These are phyloP conservation scores for Diachasma alloeum DNA, from an alignment of 1,140 invertebrate species.

Conservation along the genomic window DNA sequence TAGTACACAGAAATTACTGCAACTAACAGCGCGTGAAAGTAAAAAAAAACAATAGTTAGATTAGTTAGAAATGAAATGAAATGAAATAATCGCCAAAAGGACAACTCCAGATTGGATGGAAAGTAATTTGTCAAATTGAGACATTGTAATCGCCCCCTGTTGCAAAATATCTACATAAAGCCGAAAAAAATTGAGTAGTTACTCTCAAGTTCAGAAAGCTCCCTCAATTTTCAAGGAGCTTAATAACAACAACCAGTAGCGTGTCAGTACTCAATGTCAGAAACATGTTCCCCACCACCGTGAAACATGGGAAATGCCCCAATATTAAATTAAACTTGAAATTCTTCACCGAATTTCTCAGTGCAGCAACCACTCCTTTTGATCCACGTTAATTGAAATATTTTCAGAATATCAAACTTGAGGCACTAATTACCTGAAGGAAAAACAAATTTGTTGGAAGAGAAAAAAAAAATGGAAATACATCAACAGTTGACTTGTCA, in stretches of 20 bases:
- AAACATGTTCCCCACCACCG: background rate
- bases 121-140: no score
- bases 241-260: background rate
- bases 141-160: no score
- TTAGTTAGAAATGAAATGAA: slow-evolving; percentile 8
- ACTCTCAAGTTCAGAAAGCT: no score
- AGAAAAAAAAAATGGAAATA: no score
- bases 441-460: background rate
- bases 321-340: background rate
- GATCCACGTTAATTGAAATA: background rate
- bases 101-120: no score
- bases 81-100: background rate
- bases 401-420: background rate
- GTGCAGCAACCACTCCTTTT: background rate
- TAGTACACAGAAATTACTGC: background rate
- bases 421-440: background rate
- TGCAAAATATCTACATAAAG: no score
- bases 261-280: background rate
- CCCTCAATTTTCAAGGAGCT: background rate
- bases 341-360: background rate
- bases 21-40: slow-evolving; percentile 9
- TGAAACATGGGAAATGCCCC: background rate
- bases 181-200: no score
- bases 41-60: no score
- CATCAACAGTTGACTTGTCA: no score